Conservation (phyloP, 2,113 vertebrate species). For the Pseudopipra pipra region DNA sequence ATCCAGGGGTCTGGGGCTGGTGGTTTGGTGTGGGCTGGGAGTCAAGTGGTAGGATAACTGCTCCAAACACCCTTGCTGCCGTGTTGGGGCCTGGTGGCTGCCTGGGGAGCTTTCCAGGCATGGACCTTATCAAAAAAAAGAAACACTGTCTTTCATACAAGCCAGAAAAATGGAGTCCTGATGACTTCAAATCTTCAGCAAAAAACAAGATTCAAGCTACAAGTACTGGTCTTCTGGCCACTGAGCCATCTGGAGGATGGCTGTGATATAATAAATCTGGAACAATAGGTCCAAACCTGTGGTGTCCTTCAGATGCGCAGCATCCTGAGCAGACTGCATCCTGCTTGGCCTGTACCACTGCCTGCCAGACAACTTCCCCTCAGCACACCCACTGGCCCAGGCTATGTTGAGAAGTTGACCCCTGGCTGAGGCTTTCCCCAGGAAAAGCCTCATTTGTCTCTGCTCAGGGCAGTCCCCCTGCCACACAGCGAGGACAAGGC, state of each 20-base stretch:
- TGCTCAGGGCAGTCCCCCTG: accelerated
- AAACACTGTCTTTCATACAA: not conserved
- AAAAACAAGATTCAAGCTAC: not conserved
- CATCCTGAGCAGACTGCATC: not conserved
- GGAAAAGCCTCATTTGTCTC: not conserved
- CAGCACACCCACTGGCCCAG: accelerated
- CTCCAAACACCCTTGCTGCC: not conserved
- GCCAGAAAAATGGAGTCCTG: not conserved
- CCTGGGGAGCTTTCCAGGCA: not conserved
- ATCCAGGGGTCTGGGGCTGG: not conserved
- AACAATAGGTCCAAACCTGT: not conserved
- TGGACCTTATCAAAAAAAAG: not conserved
- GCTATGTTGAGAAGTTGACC: not conserved
- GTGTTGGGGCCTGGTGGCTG: too few relatives aligned
- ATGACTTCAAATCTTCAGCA: too few relatives aligned
- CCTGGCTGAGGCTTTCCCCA: accelerated
- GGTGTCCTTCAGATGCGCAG: not conserved
- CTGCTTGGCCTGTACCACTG: accelerated
- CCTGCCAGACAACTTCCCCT: not conserved
- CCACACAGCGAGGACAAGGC: not conserved
- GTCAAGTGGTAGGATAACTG: too few relatives aligned
- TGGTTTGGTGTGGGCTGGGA: not conserved
- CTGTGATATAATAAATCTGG: not conserved
- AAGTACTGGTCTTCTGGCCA: not conserved
- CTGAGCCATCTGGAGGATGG: not conserved